These are phyloP conservation scores for Melanchra persicariae DNA, from an alignment of 2,888 invertebrate genomes.

Conservation along the genomic window DNA sequence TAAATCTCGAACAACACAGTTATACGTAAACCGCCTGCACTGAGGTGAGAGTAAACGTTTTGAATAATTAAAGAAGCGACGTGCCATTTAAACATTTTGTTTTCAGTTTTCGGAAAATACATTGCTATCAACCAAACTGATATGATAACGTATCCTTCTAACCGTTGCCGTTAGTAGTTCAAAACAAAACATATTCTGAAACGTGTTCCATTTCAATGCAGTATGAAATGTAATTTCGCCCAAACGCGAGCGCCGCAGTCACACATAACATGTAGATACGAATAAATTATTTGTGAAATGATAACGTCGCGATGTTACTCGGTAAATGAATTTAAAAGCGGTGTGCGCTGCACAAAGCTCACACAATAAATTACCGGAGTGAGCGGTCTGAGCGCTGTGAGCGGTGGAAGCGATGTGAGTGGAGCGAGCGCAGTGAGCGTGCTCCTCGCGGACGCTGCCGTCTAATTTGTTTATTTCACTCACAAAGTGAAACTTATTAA, in stretches of 20 bases:
- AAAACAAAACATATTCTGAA: constrained; percentile 5
- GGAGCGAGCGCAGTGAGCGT: neutral
- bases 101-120: neutral
- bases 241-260: neutral
- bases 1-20: no score
- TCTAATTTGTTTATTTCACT: constrained; percentile 75
- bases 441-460: constrained; percentile 39
- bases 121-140: neutral
- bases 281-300: constrained; percentile 53
- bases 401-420: constrained; percentile 10
- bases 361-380: constrained; percentile 41
- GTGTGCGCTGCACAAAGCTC: constrained; percentile 27
- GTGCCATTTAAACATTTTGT: no score
- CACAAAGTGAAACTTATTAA: constrained; percentile 77
- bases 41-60: no score
- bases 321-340: constrained; percentile 53
- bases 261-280: constrained; percentile 27
- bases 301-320: constrained; percentile 47
- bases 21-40: no score
- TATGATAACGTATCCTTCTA: neutral
- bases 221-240: constrained; percentile 1
- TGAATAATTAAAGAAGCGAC: no score
- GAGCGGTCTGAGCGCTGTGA: constrained; percentile 19
- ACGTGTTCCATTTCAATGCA: constrained; percentile 15
- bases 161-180: neutral